A percentile compares a stretch with the other conserved stretches of the same genome.
These are phyloP conservation scores for Archilochus colubris DNA, from an alignment of 2,113 vertebrate species.

Conservation along the genomic window DNA sequence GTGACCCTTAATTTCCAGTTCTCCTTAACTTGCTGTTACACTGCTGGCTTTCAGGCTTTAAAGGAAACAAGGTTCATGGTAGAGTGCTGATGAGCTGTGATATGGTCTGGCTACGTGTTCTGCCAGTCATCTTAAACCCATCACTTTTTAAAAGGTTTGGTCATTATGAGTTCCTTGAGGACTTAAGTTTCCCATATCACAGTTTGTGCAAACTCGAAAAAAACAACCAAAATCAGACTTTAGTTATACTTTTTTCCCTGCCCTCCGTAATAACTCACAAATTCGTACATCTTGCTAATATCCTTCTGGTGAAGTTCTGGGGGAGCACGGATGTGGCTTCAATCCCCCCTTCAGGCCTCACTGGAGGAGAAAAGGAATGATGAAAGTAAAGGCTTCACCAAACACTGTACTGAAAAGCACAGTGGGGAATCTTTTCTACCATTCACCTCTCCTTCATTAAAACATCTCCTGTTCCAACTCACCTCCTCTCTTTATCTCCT, in stretches of 20 bases:
- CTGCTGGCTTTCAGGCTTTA: background rate
- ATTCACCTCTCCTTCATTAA: background rate
- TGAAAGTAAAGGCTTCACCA: background rate
- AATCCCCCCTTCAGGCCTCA: background rate
- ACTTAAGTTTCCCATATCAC: background rate
- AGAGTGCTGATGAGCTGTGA: background rate
- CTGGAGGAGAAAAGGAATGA: background rate
- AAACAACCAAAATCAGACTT: background rate
- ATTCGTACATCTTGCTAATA: background rate
- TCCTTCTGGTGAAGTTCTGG: background rate
- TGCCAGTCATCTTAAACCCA: background rate
- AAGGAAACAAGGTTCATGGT: fast-evolving
- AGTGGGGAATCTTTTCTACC: background rate
- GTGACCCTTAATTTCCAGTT: background rate
- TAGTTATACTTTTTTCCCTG: background rate
- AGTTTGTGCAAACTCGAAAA: background rate
- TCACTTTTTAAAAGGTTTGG: background rate
- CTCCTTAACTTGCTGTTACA: background rate
- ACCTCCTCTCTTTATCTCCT: background rate
- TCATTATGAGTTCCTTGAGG: background rate
- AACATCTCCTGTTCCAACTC: background rate
- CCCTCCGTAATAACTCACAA: background rate
- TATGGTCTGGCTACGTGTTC: background rate
- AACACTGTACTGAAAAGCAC: background rate
- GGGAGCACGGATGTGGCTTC: background rate